Percentiles rank a stretch among this genome's conserved stretches.
Evolutionary conservation across 2,797 vertebrate species (phyloP).

Genomic region (Graptemys geographica): DNA sequence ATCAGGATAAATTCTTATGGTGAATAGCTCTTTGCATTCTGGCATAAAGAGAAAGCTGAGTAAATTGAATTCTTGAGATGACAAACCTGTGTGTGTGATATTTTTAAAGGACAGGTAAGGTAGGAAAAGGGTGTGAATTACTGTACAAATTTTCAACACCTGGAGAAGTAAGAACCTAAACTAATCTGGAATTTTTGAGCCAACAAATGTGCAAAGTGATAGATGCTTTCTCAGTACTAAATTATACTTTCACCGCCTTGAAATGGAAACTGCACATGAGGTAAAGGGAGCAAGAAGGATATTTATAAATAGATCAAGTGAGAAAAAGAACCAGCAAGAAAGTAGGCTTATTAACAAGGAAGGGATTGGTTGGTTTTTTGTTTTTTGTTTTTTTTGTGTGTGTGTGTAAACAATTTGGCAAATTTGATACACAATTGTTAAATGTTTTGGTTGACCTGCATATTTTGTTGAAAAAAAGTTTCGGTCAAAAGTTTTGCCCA

Average conservation of each 20-base stretch:
- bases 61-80: neutral
- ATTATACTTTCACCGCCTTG: neutral
- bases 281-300: neutral
- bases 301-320: accelerated
- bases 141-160: constrained; percentile 38
- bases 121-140: neutral
- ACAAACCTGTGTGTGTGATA: neutral
- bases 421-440: too few relatives aligned
- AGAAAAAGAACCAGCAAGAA: neutral
- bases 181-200: neutral
- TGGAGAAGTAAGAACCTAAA: constrained; percentile 9
- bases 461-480: too few relatives aligned
- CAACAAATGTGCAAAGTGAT: neutral
- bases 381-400: too few relatives aligned
- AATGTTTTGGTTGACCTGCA: too few relatives aligned
- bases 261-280: neutral
- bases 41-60: constrained; percentile 15
- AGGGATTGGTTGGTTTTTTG: too few relatives aligned
- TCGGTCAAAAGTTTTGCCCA: too few relatives aligned
- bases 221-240: neutral
- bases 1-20: neutral
- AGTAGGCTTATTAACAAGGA: neutral
- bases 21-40: neutral
- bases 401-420: too few relatives aligned
- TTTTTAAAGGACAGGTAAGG: neutral